These are phyloP conservation scores for Larimichthys crocea DNA, from an alignment of 2,113 vertebrate species.

Conservation along the genomic window DNA sequence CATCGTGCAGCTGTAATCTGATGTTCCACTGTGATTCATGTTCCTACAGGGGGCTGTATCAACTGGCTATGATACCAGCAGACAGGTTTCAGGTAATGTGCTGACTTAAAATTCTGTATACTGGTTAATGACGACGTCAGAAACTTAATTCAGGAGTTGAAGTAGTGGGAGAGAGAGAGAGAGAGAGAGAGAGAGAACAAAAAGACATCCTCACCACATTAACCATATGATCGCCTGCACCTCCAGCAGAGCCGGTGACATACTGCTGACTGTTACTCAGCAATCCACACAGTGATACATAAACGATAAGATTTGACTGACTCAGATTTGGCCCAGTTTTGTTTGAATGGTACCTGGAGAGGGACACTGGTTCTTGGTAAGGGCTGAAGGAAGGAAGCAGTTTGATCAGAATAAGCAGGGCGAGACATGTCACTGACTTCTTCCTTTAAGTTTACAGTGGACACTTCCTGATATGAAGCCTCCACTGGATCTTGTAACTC, in stretches of 20 bases:
- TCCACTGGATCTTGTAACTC: not conserved
- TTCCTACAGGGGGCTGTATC: conserved; percentile 23
- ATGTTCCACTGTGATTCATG: conserved; percentile 8
- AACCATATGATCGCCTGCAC: not conserved
- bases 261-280: not conserved
- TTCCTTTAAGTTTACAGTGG: not conserved
- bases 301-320: conserved; percentile 14
- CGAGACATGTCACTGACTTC: not conserved
- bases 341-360: not conserved
- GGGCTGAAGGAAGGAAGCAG: not conserved
- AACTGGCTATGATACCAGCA: conserved; percentile 36
- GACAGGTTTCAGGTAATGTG: conserved; percentile 44
- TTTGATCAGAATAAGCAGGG: not conserved
- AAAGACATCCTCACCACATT: not conserved
- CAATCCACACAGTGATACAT: not conserved
- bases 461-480: not conserved
- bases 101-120: conserved; percentile 35
- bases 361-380: not conserved
- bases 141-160: conserved; percentile 24
- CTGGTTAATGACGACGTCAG: conserved; percentile 1
- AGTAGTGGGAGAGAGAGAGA: not conserved
- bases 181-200: not conserved
- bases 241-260: not conserved
- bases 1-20: not conserved
- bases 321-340: conserved; percentile 4